Evolutionary conservation across 2,797 vertebrate genomes (phyloP).

Genomic region (Spondyliosoma cantharus): DNA sequence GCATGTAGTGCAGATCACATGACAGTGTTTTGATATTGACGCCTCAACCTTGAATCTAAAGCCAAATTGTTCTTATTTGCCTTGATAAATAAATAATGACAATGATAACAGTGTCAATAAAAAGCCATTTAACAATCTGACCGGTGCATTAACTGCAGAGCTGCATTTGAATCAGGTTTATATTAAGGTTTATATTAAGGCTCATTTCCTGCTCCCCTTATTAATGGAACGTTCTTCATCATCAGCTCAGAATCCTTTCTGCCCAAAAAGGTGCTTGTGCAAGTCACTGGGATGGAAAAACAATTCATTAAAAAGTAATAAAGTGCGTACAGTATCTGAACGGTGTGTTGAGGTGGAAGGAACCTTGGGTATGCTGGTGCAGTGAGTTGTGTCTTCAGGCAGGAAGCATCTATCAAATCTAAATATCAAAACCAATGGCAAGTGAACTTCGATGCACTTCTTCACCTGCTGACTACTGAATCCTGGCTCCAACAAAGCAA

Average conservation of each 20-base stretch:
- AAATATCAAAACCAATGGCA: slow-evolving; percentile 8
- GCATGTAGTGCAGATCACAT: background rate
- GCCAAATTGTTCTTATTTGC: slow-evolving; percentile 10
- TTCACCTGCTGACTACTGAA: background rate
- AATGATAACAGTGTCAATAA: slow-evolving; percentile 36
- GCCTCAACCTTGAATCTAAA: slow-evolving; percentile 12
- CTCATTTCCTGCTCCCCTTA: slow-evolving; percentile 58
- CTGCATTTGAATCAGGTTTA: slow-evolving; percentile 47
- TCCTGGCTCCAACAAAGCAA: background rate
- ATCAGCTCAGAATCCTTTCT: slow-evolving; percentile 42
- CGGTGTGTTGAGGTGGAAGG: slow-evolving; percentile 19
- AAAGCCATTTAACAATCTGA: slow-evolving; percentile 53
- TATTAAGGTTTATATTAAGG: slow-evolving; percentile 43
- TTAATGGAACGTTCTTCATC: slow-evolving; percentile 57
- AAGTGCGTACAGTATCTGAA: slow-evolving; percentile 13
- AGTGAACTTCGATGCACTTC: background rate
- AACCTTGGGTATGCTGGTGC: background rate
- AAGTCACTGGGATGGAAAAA: slow-evolving; percentile 58
- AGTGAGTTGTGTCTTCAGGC: background rate
- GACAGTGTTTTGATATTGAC: slow-evolving; percentile 17
- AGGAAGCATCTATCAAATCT: slow-evolving; percentile 2
- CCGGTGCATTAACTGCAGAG: slow-evolving; percentile 57
- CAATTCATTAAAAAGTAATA: slow-evolving; percentile 63
- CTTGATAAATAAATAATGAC: slow-evolving; percentile 50
- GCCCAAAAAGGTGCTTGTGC: slow-evolving; percentile 37